Evolutionary conservation across 2,888 invertebrate species (phyloP).

Genomic region (Ptilodon capucinus): DNA sequence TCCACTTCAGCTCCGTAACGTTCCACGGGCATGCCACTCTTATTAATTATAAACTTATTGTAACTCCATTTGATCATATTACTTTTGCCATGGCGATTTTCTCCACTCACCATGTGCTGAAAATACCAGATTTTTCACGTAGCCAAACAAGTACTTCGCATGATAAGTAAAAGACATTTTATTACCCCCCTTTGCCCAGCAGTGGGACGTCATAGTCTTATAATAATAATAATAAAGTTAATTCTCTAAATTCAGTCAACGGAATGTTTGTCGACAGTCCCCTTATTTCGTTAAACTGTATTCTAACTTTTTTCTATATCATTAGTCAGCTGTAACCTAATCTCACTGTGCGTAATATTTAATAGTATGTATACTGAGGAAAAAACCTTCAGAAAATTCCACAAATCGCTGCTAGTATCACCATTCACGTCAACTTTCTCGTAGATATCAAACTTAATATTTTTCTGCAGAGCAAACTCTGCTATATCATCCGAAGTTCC

Average conservation of each 20-base stretch:
- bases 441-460: slow-evolving; percentile 18
- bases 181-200: too few relatives aligned
- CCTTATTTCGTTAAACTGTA: too few relatives aligned
- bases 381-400: slow-evolving; percentile 25
- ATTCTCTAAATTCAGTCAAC: too few relatives aligned
- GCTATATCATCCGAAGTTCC: slow-evolving; percentile 13
- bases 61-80: slow-evolving; percentile 15
- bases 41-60: slow-evolving; percentile 17
- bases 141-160: too few relatives aligned
- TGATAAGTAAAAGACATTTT: too few relatives aligned
- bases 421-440: slow-evolving; percentile 23
- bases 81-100: not conserved
- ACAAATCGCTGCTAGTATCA: slow-evolving; percentile 10
- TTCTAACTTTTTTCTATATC: too few relatives aligned
- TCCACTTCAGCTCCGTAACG: slow-evolving; percentile 8
- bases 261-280: too few relatives aligned
- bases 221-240: too few relatives aligned
- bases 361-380: too few relatives aligned
- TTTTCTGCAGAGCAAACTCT: slow-evolving; percentile 1
- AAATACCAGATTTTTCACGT: not conserved
- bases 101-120: not conserved
- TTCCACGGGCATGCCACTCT: slow-evolving; percentile 7
- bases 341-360: too few relatives aligned
- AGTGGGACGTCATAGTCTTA: too few relatives aligned
- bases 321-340: too few relatives aligned